A percentile compares a stretch with the other conserved stretches of the same genome.
phyloP scores from a whole-genome alignment of 2,797 vertebrate species.

The Valencia hispanica region DNA sequence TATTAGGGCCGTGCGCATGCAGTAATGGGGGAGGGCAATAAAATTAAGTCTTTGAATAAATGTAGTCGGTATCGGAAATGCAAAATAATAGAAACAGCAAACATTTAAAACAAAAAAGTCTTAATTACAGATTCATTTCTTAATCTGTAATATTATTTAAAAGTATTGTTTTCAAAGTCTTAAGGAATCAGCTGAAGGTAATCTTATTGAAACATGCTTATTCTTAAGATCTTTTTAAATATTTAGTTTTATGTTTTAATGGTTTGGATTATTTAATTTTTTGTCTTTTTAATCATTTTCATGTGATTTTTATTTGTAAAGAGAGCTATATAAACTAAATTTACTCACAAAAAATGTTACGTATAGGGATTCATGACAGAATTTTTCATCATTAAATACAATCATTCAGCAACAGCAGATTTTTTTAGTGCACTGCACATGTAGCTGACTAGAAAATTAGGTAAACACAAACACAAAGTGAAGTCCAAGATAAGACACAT shows the following conservation, averaged over 20 bases:
- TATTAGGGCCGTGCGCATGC: neutral
- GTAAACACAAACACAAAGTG: slow-evolving; percentile 7
- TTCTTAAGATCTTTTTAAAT: no score
- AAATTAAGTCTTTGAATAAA: neutral
- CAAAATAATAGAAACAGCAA: slow-evolving; percentile 6
- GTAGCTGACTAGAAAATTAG: slow-evolving; percentile 8
- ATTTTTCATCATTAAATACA: neutral
- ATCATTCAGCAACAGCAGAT: neutral
- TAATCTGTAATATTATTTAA: no score
- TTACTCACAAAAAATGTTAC: neutral
- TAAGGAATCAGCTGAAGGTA: no score
- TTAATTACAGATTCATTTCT: no score
- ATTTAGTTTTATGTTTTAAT: no score
- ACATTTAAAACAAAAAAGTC: neutral
- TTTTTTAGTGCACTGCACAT: slow-evolving; percentile 7
- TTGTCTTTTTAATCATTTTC: no score
- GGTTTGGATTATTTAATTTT: no score
- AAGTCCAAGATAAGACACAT: slow-evolving; percentile 11
- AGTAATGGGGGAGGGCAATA: neutral
- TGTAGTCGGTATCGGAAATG: neutral
- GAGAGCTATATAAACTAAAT: no score
- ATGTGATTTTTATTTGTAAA: no score
- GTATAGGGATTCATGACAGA: no score
- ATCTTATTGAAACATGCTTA: no score
- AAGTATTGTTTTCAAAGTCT: no score